phyloP scores from a whole-genome alignment of 1,140 invertebrate genomes.

The Danaus plexippus region DNA sequence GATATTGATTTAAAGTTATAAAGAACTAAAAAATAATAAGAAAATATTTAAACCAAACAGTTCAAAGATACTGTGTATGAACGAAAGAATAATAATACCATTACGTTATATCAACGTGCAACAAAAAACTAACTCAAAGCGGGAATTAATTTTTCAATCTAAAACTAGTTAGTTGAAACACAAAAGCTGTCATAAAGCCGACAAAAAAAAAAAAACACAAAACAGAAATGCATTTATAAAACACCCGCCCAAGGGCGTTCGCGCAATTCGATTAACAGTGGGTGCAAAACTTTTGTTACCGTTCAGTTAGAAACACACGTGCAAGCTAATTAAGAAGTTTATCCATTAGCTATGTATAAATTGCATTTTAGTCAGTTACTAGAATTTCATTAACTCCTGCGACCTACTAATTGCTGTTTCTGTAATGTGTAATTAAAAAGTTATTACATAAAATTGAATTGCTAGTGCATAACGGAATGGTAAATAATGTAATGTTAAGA shows the following conservation, averaged over 20 bases:
- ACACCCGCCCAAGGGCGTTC: conserved; percentile 9
- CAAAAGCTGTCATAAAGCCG: background rate
- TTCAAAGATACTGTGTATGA: too few species aligned
- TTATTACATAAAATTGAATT: conserved; percentile 1
- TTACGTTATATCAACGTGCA: too few species aligned
- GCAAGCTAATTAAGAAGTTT: conserved; percentile 11
- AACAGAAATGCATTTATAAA: background rate
- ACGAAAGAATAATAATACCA: too few species aligned
- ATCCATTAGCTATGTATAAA: conserved; percentile 5
- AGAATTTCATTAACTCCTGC: too few species aligned
- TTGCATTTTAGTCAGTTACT: background rate
- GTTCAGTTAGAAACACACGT: conserved; percentile 5
- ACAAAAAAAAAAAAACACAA: conserved; percentile 5
- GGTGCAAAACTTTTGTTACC: conserved; percentile 17
- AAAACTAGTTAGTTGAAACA: too few species aligned
- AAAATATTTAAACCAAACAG: too few species aligned
- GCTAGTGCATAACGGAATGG: too few species aligned
- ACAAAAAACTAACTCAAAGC: too few species aligned
- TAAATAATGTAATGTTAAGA: too few species aligned
- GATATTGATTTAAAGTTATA: too few species aligned
- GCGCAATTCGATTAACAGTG: conserved; percentile 9
- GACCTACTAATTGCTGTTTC: conserved; percentile 4
- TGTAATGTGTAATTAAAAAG: background rate
- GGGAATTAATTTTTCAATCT: background rate
- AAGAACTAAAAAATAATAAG: too few species aligned